phyloP scores from a whole-genome alignment of 2,113 vertebrate genomes.

The Phrynosoma platyrhinos region DNA sequence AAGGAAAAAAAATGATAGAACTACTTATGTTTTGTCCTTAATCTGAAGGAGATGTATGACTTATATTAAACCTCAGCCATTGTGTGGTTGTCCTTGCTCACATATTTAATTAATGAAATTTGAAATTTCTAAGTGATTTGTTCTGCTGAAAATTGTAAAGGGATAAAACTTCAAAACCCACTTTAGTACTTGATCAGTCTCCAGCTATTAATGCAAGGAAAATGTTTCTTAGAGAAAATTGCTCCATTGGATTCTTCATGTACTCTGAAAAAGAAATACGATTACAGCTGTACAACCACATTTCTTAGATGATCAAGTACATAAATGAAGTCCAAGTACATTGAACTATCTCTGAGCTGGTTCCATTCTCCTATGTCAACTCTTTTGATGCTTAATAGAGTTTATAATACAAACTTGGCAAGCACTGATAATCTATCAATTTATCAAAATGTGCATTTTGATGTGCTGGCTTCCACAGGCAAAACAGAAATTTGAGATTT shows the following conservation, averaged over 20 bases:
- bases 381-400: neutral
- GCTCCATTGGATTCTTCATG: neutral
- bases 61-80: constrained; percentile 21
- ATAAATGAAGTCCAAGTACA: neutral
- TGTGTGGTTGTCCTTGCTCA: constrained; percentile 20
- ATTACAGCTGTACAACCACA: neutral
- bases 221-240: constrained; percentile 19
- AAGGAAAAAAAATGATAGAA: constrained; percentile 13
- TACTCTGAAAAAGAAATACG: neutral
- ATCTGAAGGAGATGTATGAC: constrained; percentile 29
- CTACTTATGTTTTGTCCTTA: constrained; percentile 22
- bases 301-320: neutral
- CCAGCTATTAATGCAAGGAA: constrained; percentile 10
- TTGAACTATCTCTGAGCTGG: neutral
- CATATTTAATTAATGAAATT: constrained; percentile 37
- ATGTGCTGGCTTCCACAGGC: neutral
- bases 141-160: constrained; percentile 37
- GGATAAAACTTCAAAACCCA: constrained; percentile 31
- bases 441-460: neutral
- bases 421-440: neutral
- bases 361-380: neutral
- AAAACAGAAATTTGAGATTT: neutral
- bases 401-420: neutral
- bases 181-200: constrained; percentile 16
- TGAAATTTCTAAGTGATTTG: constrained; percentile 34